phyloP scores from a whole-genome alignment of 2,888 invertebrate genomes.

The Dryomyza anilis region DNA sequence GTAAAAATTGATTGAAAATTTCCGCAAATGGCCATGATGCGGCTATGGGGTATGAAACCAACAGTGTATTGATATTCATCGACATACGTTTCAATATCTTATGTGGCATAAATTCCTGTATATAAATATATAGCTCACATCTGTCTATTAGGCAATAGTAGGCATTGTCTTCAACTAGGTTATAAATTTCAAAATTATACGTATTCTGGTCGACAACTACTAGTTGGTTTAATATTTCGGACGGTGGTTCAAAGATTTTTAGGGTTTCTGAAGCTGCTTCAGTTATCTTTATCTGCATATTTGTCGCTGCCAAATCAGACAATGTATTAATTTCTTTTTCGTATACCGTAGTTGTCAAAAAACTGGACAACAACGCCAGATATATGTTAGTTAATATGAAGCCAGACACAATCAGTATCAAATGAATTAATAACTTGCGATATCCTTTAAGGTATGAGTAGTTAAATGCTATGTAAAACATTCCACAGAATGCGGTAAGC shows the following conservation, averaged over 20 bases:
- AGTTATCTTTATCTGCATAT: slow-evolving; percentile 9
- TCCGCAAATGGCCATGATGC: slow-evolving; percentile 19
- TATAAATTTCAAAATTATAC: too few species aligned
- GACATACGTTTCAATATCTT: slow-evolving; percentile 1
- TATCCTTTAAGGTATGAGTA: neutral
- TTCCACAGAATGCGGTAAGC: neutral
- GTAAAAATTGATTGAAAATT: slow-evolving; percentile 27
- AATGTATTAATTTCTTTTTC: slow-evolving; percentile 23
- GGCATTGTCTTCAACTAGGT: neutral
- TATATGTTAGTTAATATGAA: slow-evolving; percentile 25
- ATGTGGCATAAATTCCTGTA: slow-evolving; percentile 15
- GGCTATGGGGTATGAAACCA: neutral
- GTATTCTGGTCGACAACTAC: neutral
- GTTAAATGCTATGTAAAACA: slow-evolving; percentile 10
- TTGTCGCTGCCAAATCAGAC: neutral
- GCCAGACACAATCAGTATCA: neutral
- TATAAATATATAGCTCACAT: slow-evolving; percentile 5
- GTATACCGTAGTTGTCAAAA: slow-evolving; percentile 12
- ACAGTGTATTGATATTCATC: neutral
- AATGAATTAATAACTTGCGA: neutral
- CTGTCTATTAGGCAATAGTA: neutral
- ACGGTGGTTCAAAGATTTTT: neutral
- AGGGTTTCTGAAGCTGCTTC: neutral
- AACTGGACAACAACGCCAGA: slow-evolving; percentile 23
- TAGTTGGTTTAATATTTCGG: neutral